Conservation (phyloP, 2,113 vertebrate genomes). For the Cepphus grylle region DNA sequence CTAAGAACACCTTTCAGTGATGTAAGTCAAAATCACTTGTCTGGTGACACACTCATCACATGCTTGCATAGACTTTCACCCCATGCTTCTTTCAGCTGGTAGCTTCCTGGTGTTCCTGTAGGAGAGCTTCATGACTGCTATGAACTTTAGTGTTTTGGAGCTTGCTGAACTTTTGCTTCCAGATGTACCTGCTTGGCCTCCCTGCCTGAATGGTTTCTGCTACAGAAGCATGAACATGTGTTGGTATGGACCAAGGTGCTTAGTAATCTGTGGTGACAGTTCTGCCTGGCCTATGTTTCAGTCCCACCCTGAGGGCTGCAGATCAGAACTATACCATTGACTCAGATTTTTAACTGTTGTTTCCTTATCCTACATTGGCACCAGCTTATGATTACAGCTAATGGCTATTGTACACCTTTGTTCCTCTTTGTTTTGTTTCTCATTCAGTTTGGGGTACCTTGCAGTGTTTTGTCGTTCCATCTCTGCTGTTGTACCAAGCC, state of each 20-base stretch:
- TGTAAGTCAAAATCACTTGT: not conserved
- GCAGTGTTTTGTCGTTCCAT: not conserved
- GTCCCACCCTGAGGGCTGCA: not conserved
- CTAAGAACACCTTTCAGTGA: not conserved
- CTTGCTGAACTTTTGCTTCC: not conserved
- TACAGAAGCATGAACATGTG: not conserved
- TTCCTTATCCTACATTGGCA: not conserved
- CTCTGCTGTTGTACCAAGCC: not conserved
- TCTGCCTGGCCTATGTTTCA: not conserved
- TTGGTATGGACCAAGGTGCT: not conserved
- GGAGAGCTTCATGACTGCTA: fast-evolving
- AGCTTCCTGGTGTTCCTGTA: fast-evolving
- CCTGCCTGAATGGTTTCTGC: not conserved
- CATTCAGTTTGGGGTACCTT: not conserved
- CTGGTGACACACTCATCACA: not conserved
- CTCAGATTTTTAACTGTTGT: not conserved
- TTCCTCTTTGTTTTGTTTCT: not conserved
- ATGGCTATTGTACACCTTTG: not conserved
- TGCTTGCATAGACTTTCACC: not conserved
- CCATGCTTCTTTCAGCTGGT: not conserved
- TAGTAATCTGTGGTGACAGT: not conserved
- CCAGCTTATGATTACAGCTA: not conserved
- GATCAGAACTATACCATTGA: not conserved
- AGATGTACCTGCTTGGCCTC: not conserved
- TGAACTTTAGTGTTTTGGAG: not conserved